Base-by-base conservation (phyloP, 2,797 vertebrate species). In the Huso huso region DNA sequence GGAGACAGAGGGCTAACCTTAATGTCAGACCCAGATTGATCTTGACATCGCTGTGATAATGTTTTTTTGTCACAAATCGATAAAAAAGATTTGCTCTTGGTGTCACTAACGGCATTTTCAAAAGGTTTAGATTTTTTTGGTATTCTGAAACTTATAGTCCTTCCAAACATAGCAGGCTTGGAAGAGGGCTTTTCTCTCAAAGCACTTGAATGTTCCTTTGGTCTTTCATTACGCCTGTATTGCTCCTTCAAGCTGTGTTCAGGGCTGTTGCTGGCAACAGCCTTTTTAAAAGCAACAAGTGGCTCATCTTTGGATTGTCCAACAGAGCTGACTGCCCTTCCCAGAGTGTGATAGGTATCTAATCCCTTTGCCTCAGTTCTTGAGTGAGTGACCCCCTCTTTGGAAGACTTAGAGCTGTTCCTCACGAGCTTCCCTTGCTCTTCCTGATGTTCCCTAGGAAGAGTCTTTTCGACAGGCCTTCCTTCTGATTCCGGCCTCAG, bases 101-200 rank as follows among this genome's bases (percentile, higher is more conserved):
- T 0, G 1, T 60, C 12, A 6, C 6, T 51, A 10, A 18, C 49
- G 37, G 11, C 51, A 12, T 5, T 37, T 37, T 57, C 65, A 10
- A 12, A 52, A 50, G 37, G 50, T 12, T 6, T 7, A 66, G 63
- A 62, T 37, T 52, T 74, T 72, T 85, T 90, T 53, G 75, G 77
- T 68, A 89, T 89, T 69, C 77, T 89, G 71, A 86, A 89, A 15
- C 12, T 68, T 7, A 66, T 1, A 66, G 15, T 71, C 18, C 64
- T 10, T 60, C 6, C 7, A 48, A 75, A 48, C 59, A 49, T 13
- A 1, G 23, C 7, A 48, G 75, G 48, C 59, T 51, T 13, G 2
- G 23, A 15, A 53, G 51, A 15, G 3, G 15, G 6, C 13, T 51
- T 55, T 72, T 70, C 60, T 51, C 63, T 66, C 15, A 65, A n/a